These are phyloP conservation scores for Carassius auratus DNA, from an alignment of 2,113 vertebrate genomes.

Conservation along the genomic window DNA sequence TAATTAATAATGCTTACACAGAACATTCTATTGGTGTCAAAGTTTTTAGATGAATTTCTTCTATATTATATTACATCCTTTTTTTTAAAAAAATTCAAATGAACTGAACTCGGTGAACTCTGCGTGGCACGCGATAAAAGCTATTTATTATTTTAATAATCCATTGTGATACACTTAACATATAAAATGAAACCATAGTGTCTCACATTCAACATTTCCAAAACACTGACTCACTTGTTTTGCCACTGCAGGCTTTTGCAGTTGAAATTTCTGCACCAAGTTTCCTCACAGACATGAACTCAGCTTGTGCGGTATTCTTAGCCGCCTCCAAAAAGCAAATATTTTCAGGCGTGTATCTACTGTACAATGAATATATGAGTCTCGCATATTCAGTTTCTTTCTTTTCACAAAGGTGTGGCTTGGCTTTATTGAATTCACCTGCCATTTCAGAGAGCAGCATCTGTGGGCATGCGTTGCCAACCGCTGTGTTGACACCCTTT, in stretches of 20 bases:
- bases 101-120: too few species aligned
- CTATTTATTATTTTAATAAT: neutral
- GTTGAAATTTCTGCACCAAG: neutral
- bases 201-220: neutral
- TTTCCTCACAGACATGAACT: neutral
- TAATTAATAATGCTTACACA: too few species aligned
- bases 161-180: neutral
- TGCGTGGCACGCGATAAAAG: neutral
- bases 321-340: slow-evolving; percentile 4
- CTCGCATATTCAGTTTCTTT: slow-evolving; percentile 16
- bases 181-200: neutral
- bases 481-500: slow-evolving; percentile 48
- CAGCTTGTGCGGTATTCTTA: neutral
- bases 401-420: slow-evolving; percentile 31
- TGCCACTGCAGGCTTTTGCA: neutral
- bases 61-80: neutral
- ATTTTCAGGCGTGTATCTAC: slow-evolving; percentile 3
- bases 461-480: slow-evolving; percentile 40
- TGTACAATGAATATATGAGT: neutral
- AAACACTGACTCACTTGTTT: slow-evolving; percentile 14
- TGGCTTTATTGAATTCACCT: slow-evolving; percentile 22
- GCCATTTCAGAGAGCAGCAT: neutral
- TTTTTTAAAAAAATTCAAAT: too few species aligned
- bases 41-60: too few species aligned
- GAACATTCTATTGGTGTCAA: neutral